Conservation (phyloP, 1,140 invertebrate species). For the Drosophila orena region DNA sequence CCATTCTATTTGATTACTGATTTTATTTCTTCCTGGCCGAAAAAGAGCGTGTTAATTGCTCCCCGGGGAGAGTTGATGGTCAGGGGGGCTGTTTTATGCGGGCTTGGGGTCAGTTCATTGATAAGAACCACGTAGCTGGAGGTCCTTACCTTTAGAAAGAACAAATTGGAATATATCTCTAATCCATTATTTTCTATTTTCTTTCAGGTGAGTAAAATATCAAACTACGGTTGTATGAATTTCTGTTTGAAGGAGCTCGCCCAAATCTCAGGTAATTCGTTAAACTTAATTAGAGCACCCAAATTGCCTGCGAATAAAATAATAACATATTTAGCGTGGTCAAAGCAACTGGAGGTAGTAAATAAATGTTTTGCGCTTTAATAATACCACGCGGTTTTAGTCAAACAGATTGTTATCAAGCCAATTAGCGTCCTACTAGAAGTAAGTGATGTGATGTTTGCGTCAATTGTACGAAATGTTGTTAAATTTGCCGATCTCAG, state of each 20-base stretch:
- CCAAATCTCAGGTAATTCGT: slow-evolving; percentile 27
- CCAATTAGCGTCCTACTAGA: background rate
- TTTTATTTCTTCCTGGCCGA: slow-evolving; percentile 31
- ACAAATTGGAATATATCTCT: slow-evolving; percentile 15
- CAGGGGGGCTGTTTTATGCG: slow-evolving; percentile 22
- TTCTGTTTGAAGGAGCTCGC: background rate
- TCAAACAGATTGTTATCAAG: background rate
- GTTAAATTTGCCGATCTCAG: background rate
- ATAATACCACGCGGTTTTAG: background rate
- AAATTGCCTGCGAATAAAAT: background rate
- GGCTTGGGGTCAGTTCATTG: slow-evolving; percentile 28
- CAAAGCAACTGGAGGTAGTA: background rate
- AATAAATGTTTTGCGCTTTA: background rate
- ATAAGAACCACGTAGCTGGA: slow-evolving; percentile 25
- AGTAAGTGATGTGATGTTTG: background rate
- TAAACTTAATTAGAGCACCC: background rate
- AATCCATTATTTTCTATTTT: slow-evolving; percentile 25
- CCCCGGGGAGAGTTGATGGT: slow-evolving; percentile 23
- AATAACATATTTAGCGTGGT: background rate
- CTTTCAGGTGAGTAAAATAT: slow-evolving; percentile 63
- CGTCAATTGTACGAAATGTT: background rate
- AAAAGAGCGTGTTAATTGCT: slow-evolving; percentile 68
- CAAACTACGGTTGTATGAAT: background rate
- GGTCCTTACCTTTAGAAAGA: slow-evolving; percentile 20
- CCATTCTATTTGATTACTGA: slow-evolving; percentile 49